These are phyloP conservation scores for Megastigmus dorsalis DNA, from an alignment of 2,888 invertebrate genomes.

Conservation along the genomic window DNA sequence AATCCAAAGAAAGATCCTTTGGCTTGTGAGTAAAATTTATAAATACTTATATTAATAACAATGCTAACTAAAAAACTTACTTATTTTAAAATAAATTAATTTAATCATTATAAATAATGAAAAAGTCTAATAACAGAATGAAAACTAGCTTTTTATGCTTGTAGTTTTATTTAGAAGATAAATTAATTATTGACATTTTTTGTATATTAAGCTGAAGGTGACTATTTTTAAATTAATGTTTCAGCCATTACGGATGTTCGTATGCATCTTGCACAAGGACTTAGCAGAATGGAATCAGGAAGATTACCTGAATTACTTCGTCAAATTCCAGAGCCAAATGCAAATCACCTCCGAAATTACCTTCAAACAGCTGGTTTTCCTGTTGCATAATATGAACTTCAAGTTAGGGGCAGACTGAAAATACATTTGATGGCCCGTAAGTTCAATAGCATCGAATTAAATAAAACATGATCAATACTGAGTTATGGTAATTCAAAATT, in stretches of 20 bases:
- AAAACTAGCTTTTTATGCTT: background rate
- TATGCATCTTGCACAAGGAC: conserved; percentile 84
- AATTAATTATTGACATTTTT: background rate
- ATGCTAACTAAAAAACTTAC: too few species aligned
- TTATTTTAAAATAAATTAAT: background rate
- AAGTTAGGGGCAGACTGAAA: conserved; percentile 65
- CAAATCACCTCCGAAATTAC: conserved; percentile 68
- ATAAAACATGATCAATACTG: conserved; percentile 37
- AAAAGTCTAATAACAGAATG: conserved; percentile 1
- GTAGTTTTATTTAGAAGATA: too few species aligned
- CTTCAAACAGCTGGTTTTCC: conserved; percentile 70
- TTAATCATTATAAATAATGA: background rate
- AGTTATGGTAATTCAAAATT: background rate
- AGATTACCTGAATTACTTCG: conserved; percentile 80
- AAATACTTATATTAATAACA: background rate
- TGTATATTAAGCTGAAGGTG: conserved; percentile 42
- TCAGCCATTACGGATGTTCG: conserved; percentile 82
- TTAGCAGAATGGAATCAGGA: conserved; percentile 85
- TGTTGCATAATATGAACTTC: conserved; percentile 69
- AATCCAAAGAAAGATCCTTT: conserved; percentile 85
- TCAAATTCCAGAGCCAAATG: conserved; percentile 76
- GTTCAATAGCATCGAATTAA: conserved; percentile 63
- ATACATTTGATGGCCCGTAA: conserved; percentile 66
- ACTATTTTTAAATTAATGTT: conserved; percentile 63
- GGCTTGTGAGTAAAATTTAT: conserved; percentile 77